These are phyloP conservation scores for Rhynchophorus ferrugineus DNA, from an alignment of 1,140 invertebrate genomes.

Conservation along the genomic window DNA sequence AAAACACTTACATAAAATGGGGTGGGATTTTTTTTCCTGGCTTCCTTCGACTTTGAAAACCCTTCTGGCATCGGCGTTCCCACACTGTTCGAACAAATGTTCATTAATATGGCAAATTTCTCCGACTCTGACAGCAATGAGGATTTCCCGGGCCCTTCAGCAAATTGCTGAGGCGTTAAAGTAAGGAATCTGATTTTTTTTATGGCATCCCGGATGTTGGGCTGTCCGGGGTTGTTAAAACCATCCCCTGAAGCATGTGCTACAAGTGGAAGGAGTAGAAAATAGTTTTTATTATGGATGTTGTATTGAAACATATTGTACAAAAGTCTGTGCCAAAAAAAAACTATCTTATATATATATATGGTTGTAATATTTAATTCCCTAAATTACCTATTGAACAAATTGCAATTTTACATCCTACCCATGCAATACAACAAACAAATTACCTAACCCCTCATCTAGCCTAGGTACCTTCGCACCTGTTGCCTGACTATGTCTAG, in stretches of 20 bases:
- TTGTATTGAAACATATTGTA: no score
- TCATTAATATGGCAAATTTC: constrained; percentile 72
- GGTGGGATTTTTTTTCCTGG: constrained; percentile 16
- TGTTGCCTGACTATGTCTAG: constrained; percentile 39
- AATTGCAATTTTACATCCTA: no score
- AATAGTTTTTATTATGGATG: no score
- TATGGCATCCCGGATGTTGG: constrained; percentile 44
- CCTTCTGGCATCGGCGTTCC: constrained; percentile 61
- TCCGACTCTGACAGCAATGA: constrained; percentile 64
- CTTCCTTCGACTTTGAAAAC: constrained; percentile 46
- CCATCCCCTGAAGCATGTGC: constrained; percentile 24
- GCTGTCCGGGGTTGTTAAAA: constrained; percentile 23
- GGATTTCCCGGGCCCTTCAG: constrained; percentile 65
- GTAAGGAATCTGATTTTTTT: constrained; percentile 68
- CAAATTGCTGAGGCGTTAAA: constrained; percentile 69
- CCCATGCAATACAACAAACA: constrained; percentile 5
- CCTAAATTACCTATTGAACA: no score
- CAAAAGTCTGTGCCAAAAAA: no score
- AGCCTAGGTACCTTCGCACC: constrained; percentile 40
- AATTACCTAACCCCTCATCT: constrained; percentile 38
- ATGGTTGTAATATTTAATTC: no score
- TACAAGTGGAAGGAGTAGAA: constrained; percentile 4
- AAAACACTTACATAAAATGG: constrained; percentile 13
- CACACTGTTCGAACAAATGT: constrained; percentile 59
- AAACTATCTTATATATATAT: no score